A percentile compares a stretch with the other conserved stretches of the same genome.
phyloP scores from a whole-genome alignment of 2,797 vertebrate genomes.

The Alauda arvensis region DNA sequence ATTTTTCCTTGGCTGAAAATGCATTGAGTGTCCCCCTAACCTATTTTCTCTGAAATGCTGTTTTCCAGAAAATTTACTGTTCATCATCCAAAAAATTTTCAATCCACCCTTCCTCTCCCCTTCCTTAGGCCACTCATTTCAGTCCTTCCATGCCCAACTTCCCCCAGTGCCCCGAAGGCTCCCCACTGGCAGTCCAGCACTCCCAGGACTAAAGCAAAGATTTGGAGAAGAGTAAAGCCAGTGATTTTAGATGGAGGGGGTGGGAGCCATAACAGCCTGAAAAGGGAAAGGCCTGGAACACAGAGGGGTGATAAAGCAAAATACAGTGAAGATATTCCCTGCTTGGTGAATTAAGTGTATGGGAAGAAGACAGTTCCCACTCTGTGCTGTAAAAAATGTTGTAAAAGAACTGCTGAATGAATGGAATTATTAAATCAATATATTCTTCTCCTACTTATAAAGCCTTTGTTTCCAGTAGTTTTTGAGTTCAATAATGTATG shows the following conservation, averaged over 20 bases:
- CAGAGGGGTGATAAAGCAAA: not conserved
- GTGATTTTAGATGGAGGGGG: not conserved
- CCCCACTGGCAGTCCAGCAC: accelerated
- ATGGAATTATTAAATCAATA: conserved; percentile 35
- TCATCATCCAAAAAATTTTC: not conserved
- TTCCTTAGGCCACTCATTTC: not conserved
- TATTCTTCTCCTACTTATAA: conserved; percentile 35
- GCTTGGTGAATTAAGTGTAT: not conserved
- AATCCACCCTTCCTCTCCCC: not conserved
- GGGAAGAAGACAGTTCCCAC: not conserved
- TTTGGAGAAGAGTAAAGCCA: not conserved
- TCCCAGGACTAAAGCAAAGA: not conserved
- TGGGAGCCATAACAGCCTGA: not conserved
- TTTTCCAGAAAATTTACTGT: not conserved
- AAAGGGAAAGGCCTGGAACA: not conserved
- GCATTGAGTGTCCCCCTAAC: not conserved
- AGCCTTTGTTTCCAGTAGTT: conserved; percentile 30
- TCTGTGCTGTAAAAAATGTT: not conserved
- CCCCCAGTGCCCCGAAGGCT: not conserved
- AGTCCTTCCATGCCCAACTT: accelerated
- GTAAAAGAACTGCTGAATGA: not conserved
- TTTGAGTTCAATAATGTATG: conserved; percentile 39
- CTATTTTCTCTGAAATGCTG: not conserved
- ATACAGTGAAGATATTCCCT: not conserved
- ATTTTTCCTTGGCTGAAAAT: not conserved